Evolutionary conservation across 2,113 vertebrate genomes (phyloP), one percentile per base, ranked within the genome.

Genomic region (Varanus komodoensis): DNA sequence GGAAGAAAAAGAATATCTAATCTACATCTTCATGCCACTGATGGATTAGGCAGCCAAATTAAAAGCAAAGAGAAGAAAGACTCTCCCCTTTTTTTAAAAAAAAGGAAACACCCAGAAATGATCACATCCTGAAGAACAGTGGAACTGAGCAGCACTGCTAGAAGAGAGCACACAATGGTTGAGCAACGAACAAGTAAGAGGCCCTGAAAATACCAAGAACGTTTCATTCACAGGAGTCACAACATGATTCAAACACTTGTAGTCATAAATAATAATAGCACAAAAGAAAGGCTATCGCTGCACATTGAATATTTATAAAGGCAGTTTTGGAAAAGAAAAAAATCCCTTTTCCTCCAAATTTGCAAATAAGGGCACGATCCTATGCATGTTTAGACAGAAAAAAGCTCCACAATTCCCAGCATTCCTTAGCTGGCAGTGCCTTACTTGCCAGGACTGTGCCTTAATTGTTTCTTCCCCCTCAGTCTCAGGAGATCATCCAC

Each of bases 291-390:
- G 34, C 57, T 54, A 88, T 52, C 34, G 82, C 82, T 82, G 48
- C 84, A 93, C 89, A 84, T 89, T 68, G 87, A 69, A 82, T 91
- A 91, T 12, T 69, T 67, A 89, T 93, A 97, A 97, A 96, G 94
- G 91, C 94, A 93, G 92, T 91, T 87, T 93, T 84, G 8, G 79
- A 93, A 87, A 83, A 91, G 23, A 87, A 27, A 82, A 57, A 89
- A 1, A 52, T 34, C 7, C 57, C 71, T 73, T 92, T 91, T 88
- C 93, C 86, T 11, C 67, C 89, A 83, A 69, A 90, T 93, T 89
- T 52, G 87, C 81, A 94, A 69, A 15, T 95, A 64, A 64, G 61
- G 61, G 17, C 61, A 5, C 61, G 21, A 21, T 64, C 61, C 61
- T 64, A 64, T 64, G 61, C 61, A 64, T 64, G 61, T 64, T 64